Evolutionary conservation across 1,140 invertebrate genomes (phyloP), one percentile per base, ranked within the genome.

Genomic region (Rhizoglyphus robini): DNA sequence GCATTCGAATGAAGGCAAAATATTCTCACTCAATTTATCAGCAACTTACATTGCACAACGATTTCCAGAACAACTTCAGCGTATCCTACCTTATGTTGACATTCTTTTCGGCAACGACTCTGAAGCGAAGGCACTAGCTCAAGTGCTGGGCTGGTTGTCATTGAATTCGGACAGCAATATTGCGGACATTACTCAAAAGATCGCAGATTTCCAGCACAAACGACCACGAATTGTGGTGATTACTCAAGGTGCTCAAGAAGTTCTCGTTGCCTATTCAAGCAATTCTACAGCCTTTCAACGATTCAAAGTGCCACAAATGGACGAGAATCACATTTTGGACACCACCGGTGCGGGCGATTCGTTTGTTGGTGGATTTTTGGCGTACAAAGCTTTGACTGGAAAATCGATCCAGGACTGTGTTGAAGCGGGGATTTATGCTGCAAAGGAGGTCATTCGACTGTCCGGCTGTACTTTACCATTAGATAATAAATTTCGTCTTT

Each of bases 311-410:
- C 13, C 32, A 8, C 23, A 4, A 18, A 18, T 69, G 8, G 20
- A 34, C 4, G 61, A 61, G 67, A 15, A 23, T 4, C 80, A 93
- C 73, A 84, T 99, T 63, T 83, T 97, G 1, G 96, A 99, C 75
- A 97, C 96, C 0, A 99, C 98, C 81, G 96, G 94, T 48, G 96
- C 96, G 71, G 96, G 96, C 32, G 96, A 99, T 82, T 93, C 95
- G 15, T 99, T 99, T 80, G 88, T 90, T 69, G 96, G 96, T 73
- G 96, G 90, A 20, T 99, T 96, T 75, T 75, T 98, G 13, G 82
- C 91, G 8, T 90, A 96, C 76, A 41, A 23, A 4, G 34, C 58
- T 34, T 31, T 64, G 25, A 4, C 15, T 15, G n/a, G 4, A 25
- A 54, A 65, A 71, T 74, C 81, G 3, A 76, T 91, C 32, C 85